Evolutionary conservation across 2,888 invertebrate species (phyloP).

Genomic region (Ptychoptera albimana): DNA sequence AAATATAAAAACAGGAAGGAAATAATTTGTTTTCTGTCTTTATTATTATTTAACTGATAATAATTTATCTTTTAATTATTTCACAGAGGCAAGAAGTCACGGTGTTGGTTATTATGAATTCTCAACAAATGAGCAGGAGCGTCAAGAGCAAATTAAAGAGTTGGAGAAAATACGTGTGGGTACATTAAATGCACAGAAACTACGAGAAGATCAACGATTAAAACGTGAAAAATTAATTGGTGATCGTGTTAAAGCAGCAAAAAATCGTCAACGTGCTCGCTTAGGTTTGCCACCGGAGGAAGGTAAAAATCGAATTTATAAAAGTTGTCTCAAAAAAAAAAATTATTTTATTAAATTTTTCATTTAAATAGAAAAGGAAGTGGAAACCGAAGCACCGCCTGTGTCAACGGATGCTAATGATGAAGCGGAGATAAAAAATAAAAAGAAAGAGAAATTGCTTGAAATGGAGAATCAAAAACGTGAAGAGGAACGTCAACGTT

Average conservation of each 20-base stretch:
- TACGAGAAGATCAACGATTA: slow-evolving; percentile 41
- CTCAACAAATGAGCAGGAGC: slow-evolving; percentile 66
- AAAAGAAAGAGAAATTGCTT: slow-evolving; percentile 5
- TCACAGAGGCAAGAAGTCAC: slow-evolving; percentile 72
- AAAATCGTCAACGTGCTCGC: slow-evolving; percentile 53
- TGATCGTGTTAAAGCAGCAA: slow-evolving; percentile 54
- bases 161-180: slow-evolving; percentile 52
- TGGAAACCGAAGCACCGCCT: slow-evolving; percentile 31
- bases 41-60: no score
- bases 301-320: slow-evolving; percentile 32
- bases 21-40: no score
- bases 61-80: slow-evolving; percentile 3
- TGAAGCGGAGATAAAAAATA: slow-evolving; percentile 7
- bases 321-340: slow-evolving; percentile 12
- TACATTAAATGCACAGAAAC: slow-evolving; percentile 50
- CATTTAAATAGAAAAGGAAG: slow-evolving; percentile 59
- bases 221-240: slow-evolving; percentile 49
- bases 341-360: not conserved
- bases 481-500: slow-evolving; percentile 29
- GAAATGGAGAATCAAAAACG: slow-evolving; percentile 23
- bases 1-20: no score
- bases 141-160: slow-evolving; percentile 65
- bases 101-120: slow-evolving; percentile 88
- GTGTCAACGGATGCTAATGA: slow-evolving; percentile 4
- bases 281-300: slow-evolving; percentile 55